These are phyloP conservation scores for Chionoecetes opilio DNA, from an alignment of 1,140 invertebrate species.

Conservation along the genomic window DNA sequence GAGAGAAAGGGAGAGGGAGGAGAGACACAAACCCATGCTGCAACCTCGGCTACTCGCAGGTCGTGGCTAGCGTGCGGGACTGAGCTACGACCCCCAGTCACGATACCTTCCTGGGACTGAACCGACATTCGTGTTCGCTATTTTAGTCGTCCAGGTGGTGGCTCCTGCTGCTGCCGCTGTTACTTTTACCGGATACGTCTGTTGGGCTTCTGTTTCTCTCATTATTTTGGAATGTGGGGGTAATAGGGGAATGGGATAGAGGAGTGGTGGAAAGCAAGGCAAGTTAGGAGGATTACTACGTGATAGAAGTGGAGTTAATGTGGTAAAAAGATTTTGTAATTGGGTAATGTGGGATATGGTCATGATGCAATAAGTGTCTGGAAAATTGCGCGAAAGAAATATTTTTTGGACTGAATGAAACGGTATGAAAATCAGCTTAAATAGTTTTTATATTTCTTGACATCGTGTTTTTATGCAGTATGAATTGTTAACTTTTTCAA, in stretches of 20 bases:
- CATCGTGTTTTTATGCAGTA: no score
- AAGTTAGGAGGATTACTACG: no score
- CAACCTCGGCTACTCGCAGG: neutral
- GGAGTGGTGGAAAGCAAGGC: no score
- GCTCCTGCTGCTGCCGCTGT: neutral
- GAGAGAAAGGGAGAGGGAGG: neutral
- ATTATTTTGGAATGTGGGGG: neutral
- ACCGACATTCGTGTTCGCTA: slow-evolving; percentile 39
- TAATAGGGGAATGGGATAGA: neutral
- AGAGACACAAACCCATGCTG: neutral
- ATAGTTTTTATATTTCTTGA: neutral
- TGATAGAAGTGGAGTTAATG: neutral
- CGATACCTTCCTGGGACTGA: slow-evolving; percentile 44
- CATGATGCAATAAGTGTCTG: neutral
- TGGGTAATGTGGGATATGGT: neutral
- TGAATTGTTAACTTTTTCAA: no score
- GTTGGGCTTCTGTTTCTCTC: neutral
- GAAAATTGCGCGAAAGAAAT: neutral
- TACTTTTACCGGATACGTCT: neutral
- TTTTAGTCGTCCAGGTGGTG: slow-evolving; percentile 37
- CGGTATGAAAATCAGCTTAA: neutral
- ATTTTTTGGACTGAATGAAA: neutral
- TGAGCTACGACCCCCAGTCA: slow-evolving; percentile 10
- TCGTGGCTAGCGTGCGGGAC: neutral
- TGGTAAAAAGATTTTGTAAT: neutral